Evolutionary conservation across 1,140 invertebrate species (phyloP), one percentile per base, ranked within the genome.

Genomic region (Metaphire vulgaris): DNA sequence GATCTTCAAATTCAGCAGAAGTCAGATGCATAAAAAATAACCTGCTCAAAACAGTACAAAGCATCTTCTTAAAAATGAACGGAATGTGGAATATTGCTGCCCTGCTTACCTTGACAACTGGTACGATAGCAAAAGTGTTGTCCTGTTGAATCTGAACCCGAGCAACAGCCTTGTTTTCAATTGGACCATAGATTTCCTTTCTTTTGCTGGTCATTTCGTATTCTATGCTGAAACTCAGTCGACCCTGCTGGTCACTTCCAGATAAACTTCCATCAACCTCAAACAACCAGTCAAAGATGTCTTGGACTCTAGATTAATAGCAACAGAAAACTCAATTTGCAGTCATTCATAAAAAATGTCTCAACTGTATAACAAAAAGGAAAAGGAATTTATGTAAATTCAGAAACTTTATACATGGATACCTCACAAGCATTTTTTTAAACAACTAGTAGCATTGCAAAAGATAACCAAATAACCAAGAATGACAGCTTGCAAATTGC

Each of bases 91-190:
- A n/a, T n/a, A n/a, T n/a, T n/a, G n/a, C n/a, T n/a, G n/a, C n/a
- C 73, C 71, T 21, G 30, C 82, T 86, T 88, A 95, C 94, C 91
- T 97, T 97, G 56, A 95, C 93, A 83, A 97, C 96, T 2, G 95
- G 94, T 30, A 97, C 88, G 32, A 97, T 93, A 1, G 93, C 92
- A 86, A 97, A 93, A 64, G 95, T 94, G 82, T 96, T 93, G 84
- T 97, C 95, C 85, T 96, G 96, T 82, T 95, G 92, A 79, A 96
- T 92, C 83, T 95, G 92, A 1, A 96, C 88, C 78, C 92, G 88
- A 2, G 92, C 92, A 68, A 91, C 90, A n/a, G 92, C 74, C 85
- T 82, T 93, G 94, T 78, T 78, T 30, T 69, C 74, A 12, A 78
- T 73, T 15, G 73, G 41, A 1, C 76, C 76, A 6, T 78, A 75